Conservation (phyloP, 2,888 invertebrate genomes). For the Parochlus steinenii region DNA sequence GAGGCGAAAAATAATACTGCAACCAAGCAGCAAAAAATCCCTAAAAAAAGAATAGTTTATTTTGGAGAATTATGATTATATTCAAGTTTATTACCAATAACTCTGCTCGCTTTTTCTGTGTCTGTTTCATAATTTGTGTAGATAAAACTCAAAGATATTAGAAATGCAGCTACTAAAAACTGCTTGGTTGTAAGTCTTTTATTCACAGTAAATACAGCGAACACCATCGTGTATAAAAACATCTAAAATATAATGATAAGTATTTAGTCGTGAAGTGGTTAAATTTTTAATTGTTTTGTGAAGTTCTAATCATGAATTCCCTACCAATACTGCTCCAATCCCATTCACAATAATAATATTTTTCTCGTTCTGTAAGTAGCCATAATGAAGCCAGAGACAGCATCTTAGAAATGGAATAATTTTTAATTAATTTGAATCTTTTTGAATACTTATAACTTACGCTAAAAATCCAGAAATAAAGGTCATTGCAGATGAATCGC, state of each 20-base stretch:
- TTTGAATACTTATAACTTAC: slow-evolving; percentile 32
- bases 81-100: slow-evolving; percentile 39
- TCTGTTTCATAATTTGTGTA: slow-evolving; percentile 41
- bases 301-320: too few relatives aligned
- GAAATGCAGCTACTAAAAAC: slow-evolving; percentile 33
- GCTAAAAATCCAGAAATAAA: slow-evolving; percentile 63
- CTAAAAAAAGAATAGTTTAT: slow-evolving; percentile 25
- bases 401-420: slow-evolving; percentile 33
- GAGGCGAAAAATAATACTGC: slow-evolving; percentile 70
- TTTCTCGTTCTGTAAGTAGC: slow-evolving; percentile 50
- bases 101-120: slow-evolving; percentile 33
- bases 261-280: too few relatives aligned
- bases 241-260: too few relatives aligned
- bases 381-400: slow-evolving; percentile 67
- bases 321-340: slow-evolving; percentile 53
- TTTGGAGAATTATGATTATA: slow-evolving; percentile 1
- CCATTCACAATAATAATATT: slow-evolving; percentile 59
- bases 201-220: slow-evolving; percentile 54
- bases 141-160: slow-evolving; percentile 37
- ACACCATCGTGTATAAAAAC: slow-evolving; percentile 49
- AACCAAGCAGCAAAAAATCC: slow-evolving; percentile 48
- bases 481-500: slow-evolving; percentile 54
- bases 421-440: background rate
- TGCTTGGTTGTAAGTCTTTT: slow-evolving; percentile 49
- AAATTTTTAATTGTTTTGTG: too few relatives aligned